Evolutionary conservation across 1,140 invertebrate species (phyloP), one percentile per base, ranked within the genome.

Genomic region (Drosophila yakuba): DNA sequence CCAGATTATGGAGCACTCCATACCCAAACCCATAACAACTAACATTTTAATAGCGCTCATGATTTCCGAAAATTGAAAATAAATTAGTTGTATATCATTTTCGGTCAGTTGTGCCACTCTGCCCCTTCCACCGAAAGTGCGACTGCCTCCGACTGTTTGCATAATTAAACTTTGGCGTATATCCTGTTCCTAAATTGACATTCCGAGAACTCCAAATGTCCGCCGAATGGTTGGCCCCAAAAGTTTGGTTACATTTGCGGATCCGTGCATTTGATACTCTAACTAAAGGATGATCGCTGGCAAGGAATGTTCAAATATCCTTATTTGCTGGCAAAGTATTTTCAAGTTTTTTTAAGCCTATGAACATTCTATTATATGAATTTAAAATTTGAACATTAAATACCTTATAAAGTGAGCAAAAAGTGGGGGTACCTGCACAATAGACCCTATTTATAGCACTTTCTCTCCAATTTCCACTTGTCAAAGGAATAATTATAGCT

Each of bases 71-170:
- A 88, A 88, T 89, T 88, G 83, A 89, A 88, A 88, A 88, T 88
- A 89, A 88, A 88, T 88, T 83, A 88, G 84, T 86, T 86, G 83
- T 86, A 88, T 88, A 86, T 86, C 79, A 86, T 86, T 80, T 88
- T 69, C 67, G 75, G 78, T 47, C 61, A 51, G 55, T 41, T 52
- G 57, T 72, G 44, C 56, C 32, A 15, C 50, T 51, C 48, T 61
- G 17, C n/a, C 35, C 48, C 6, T 12, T 6, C 17, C 17, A 38
- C 39, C 60, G 4, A 8, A 10, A 47, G 56, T 43, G 6, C 32
- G 43, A 17, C 32, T 36, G 20, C 43, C 44, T 15, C 50, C 52
- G 51, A 60, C 45, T 66, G 79, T 73, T 79, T 88, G 84, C 83
- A 88, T 88, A 88, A 88, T 88, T 88, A 88, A 88, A 77, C 83